Evolutionary conservation across 2,113 vertebrate species (phyloP).

Genomic region (Pelobates fuscus): DNA sequence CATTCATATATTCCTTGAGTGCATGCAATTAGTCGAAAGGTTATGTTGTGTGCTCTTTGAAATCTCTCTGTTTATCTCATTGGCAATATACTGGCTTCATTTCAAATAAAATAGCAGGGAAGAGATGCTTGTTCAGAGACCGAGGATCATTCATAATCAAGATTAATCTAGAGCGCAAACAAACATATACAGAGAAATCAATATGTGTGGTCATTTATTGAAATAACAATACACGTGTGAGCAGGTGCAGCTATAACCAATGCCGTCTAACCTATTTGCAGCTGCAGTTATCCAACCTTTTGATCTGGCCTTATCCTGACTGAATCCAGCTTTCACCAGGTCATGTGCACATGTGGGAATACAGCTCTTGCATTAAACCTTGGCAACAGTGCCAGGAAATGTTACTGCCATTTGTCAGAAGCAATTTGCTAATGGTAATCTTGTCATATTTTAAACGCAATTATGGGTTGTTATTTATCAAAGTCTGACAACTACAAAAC

Average conservation of each 20-base stretch:
- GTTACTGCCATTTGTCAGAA: constrained; percentile 39
- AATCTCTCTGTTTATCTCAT: constrained; percentile 37
- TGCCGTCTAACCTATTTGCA: background rate
- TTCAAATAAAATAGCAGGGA: constrained; percentile 8
- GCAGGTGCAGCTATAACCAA: constrained; percentile 1
- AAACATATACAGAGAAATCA: constrained; percentile 36
- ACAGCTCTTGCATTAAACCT: constrained; percentile 27
- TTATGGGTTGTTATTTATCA: constrained; percentile 42
- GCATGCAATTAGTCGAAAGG: constrained; percentile 33
- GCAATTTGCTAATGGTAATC: constrained; percentile 45
- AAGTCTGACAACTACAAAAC: constrained; percentile 32
- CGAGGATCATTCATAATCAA: constrained; percentile 37
- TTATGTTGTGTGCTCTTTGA: constrained; percentile 38
- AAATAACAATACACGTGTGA: background rate
- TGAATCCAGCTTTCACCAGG: constrained; percentile 5
- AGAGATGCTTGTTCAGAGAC: constrained; percentile 14
- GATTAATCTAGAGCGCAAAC: constrained; percentile 33
- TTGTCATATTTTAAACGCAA: constrained; percentile 46
- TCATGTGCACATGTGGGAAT: constrained; percentile 12
- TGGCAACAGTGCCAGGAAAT: constrained; percentile 24
- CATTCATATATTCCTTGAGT: constrained; percentile 26
- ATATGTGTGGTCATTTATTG: constrained; percentile 33
- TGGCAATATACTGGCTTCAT: constrained; percentile 24
- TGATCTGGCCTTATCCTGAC: background rate
- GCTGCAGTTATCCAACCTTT: background rate